Evolutionary conservation across 1,140 invertebrate genomes (phyloP), one percentile per base, ranked within the genome.

Genomic region (Asobara japonica): DNA sequence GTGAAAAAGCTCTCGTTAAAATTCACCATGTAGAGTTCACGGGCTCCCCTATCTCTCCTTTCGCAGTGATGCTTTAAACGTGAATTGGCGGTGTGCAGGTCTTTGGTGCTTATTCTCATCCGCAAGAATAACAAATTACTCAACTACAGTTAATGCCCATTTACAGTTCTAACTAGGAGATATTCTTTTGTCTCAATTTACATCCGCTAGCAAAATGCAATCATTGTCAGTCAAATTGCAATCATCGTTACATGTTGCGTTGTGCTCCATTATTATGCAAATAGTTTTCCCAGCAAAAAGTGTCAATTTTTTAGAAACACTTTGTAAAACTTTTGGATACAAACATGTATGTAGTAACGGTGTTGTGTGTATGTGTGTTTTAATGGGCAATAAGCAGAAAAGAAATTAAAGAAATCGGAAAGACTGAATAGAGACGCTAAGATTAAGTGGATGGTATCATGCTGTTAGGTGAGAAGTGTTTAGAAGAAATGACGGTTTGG

Each of bases 161-260:
- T 62, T 13, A 62, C 25, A 62, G 30, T 62, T 29, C 29, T 62
- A 31, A 62, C 29, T 27, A 62, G 29, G 41, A 16, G 18, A 62
- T 56, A 62, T 62, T 16, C 60, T 62, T 30, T 62, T 62, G 27
- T 62, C 60, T 62, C 60, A 62, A 62, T 62, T 56, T 31, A 62
- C 60, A 27, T 30, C 8, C 29, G 29, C n/a, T 16, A 13, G n/a
- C 51, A 56, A 36, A 6, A 6, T 5, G 11, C 31, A 36, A 36
- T 36, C 5, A 36, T 36, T 36, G 31, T 36, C 5, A 36, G 5
- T 36, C 11, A 36, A 56, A 56, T 56, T 10, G 13, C 51, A 56
- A 56, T 56, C 51, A 56, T 56, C 25, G 22, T 13, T 5, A 45
- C 41, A 45, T 45, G 41, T 45, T 45, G n/a, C 18, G n/a, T 13